Conservation (phyloP, 2,797 vertebrate genomes). For the Acropternis orthonyx region DNA sequence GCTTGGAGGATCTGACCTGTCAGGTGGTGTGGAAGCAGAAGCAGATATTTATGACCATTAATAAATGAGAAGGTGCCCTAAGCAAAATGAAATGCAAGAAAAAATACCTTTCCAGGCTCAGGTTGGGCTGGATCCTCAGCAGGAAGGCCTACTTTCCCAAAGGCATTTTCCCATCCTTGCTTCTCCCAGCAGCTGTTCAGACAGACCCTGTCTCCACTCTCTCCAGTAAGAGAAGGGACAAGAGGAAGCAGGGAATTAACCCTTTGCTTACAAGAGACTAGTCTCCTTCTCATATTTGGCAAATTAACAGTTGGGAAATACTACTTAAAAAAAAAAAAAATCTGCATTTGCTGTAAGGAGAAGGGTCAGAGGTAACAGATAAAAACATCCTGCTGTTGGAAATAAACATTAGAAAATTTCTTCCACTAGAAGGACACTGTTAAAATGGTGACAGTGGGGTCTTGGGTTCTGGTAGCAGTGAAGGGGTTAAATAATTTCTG, state of each 20-base stretch:
- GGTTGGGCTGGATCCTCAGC: neutral
- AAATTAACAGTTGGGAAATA: neutral
- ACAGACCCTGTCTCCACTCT: neutral
- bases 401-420: neutral
- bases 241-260: neutral
- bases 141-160: neutral
- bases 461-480: neutral
- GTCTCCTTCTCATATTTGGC: neutral
- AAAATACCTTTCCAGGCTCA: neutral
- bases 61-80: neutral
- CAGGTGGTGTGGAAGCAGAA: neutral
- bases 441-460: neutral
- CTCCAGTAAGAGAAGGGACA: neutral
- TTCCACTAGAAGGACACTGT: neutral
- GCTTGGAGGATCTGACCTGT: neutral
- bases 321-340: neutral
- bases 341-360: neutral
- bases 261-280: neutral
- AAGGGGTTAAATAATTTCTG: constrained; percentile 72
- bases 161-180: neutral
- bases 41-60: neutral
- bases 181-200: neutral
- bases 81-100: neutral
- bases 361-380: neutral
- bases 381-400: neutral